Evolutionary conservation across 2,113 vertebrate species (phyloP), one percentile per base, ranked within the genome.

Genomic region (Lota lota): DNA sequence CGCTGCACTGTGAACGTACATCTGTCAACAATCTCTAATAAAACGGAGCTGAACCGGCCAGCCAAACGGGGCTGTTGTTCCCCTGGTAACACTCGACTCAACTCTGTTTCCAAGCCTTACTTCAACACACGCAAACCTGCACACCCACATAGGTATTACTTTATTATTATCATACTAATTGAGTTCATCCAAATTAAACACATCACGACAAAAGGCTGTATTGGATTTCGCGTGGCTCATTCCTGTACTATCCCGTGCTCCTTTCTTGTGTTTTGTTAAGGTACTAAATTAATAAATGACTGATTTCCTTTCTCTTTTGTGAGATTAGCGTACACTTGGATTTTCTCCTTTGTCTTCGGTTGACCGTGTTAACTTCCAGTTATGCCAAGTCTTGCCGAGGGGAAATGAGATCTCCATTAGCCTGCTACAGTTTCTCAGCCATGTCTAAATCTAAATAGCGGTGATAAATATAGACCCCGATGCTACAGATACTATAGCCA

Each of bases 11-110:
- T 70, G 63, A 81, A 75, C 73, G 71, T 74, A 75, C 83, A 86
- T 86, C 85, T 83, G 85, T 85, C 81, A 85, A 76, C 79, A 71
- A 83, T 81, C 85, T 85, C 33, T 81, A 84, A 87, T 83, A 73
- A 83, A 63, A 66, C 40, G 2, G 40, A 47, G 40, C 40, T 47
- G 40, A 10, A 12, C 10, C 40, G 7, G 40, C 40, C 40, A 70
- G 53, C 64, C 3, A 47, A 65, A 51, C 18, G 14, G 16, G 19
- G 18, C 40, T 57, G 24, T 76, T 22, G 20, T 65, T 2, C 22
- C 20, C 66, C 11, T n/a, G 18, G 53, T 56, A 56, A 56, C 53
- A 56, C 53, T 4, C 16, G 16, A 0, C 40, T 47, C 40, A 14
- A 5, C 62, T 1, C 64, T 0, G 12, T 61, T 61, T 24, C 59